Conservation (phyloP, 2,888 invertebrate species). For the Octonoba sinensis region DNA sequence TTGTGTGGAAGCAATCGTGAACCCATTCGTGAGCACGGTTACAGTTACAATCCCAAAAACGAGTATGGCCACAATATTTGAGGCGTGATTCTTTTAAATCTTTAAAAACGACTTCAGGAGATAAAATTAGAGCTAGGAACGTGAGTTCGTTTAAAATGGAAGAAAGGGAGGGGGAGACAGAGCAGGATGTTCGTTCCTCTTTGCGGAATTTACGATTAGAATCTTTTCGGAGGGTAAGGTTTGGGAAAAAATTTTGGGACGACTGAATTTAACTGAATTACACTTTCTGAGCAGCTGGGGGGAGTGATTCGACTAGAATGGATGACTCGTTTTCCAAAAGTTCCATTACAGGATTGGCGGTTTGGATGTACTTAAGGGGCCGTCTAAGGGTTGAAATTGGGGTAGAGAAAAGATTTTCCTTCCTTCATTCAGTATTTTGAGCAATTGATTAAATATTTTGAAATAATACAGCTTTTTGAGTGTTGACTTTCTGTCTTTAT, state of each 20-base stretch:
- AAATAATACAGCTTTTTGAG: too few species aligned
- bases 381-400: background rate
- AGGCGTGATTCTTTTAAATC: slow-evolving; percentile 14
- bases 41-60: too few species aligned
- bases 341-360: slow-evolving; percentile 12
- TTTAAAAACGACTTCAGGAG: slow-evolving; percentile 6
- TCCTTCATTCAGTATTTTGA: too few species aligned
- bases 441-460: too few species aligned
- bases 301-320: slow-evolving; percentile 10
- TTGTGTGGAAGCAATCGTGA: too few species aligned
- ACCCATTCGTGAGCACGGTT: too few species aligned
- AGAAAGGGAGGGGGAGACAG: background rate
- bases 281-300: slow-evolving; percentile 16
- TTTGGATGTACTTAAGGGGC: background rate
- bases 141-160: slow-evolving; percentile 6
- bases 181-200: too few species aligned
- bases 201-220: slow-evolving; percentile 5
- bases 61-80: too few species aligned
- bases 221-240: too few species aligned
- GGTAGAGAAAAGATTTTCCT: too few species aligned
- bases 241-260: background rate
- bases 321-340: background rate
- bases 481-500: too few species aligned
- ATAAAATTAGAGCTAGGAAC: slow-evolving; percentile 23
- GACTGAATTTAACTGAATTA: slow-evolving; percentile 31